Evolutionary conservation across 2,113 vertebrate genomes (phyloP), one percentile per base, ranked within the genome.

Genomic region (Chionodraco myersi): DNA sequence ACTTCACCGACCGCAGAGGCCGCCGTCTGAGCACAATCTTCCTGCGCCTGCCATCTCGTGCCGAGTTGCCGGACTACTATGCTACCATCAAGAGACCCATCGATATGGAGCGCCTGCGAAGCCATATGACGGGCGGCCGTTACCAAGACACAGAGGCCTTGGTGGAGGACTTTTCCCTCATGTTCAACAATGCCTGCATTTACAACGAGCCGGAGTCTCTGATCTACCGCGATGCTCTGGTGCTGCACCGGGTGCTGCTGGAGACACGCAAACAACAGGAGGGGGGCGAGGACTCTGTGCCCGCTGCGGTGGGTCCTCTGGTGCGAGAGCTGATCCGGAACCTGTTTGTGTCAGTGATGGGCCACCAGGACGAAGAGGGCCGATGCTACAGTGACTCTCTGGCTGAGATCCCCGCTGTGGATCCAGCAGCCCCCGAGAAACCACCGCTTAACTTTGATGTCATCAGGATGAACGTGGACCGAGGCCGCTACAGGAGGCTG

Each of bases 181-280:
- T 99, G 98, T 99, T 99, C 94, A 98, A 99, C 90, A 99, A 99
- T 0, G 98, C 98, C 14, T 99, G 98, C 89, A 99, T 97, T 0
- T 99, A 99, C 82, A 99, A 99, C 0, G 98, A 99, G 86, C 98
- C 98, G 0, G 98, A 99, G 85, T 99, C 98, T 48, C 94, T 99
- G 83, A 99, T 99, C 92, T 99, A 99, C 76, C 97, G 98, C 85
- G 98, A 99, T 79, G 98, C 98, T 8, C 91, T 99, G 44, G 95
- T 99, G 68, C 93, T 99, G 44, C 98, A 99, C 85, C 96, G 98
- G 53, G 97, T 99, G 63, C 89, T 99, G 63, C 95, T 99, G 62
- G 97, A 97, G 84, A 97, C 98, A 16, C 96, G 97, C 13, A 96
- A 96, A 78, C 96, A 96, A 77, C 95, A 99, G 72, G 97, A 99